Conservation (phyloP, 2,888 invertebrate genomes). For the Orchesella flavescens region DNA sequence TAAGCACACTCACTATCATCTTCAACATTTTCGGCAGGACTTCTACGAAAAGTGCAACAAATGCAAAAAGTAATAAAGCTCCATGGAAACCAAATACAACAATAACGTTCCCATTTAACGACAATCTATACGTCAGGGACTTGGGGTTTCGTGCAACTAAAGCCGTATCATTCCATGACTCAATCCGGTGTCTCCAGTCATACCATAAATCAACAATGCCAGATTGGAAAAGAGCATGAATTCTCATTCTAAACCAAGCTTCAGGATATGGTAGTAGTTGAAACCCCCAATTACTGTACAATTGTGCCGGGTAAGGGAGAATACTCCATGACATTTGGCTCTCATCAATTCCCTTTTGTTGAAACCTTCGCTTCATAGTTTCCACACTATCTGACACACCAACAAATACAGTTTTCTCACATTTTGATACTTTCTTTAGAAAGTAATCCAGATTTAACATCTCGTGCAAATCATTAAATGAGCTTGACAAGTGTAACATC, state of each 20-base stretch:
- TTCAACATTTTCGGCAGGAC: too few species aligned
- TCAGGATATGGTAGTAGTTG: background rate
- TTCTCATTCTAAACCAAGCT: background rate
- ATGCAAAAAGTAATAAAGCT: too few species aligned
- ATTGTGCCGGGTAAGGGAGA: background rate
- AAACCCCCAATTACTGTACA: background rate
- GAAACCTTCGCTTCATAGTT: too few species aligned
- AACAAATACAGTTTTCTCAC: background rate
- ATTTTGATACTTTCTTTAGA: background rate
- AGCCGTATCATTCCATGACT: slow-evolving; percentile 8
- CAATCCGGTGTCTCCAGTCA: background rate
- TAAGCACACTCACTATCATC: too few species aligned
- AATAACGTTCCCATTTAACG: too few species aligned
- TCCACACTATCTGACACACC: background rate
- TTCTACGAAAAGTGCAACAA: too few species aligned
- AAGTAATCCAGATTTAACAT: too few species aligned
- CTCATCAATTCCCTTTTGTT: background rate
- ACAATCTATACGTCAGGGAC: too few species aligned
- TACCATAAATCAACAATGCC: background rate
- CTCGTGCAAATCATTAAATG: too few species aligned
- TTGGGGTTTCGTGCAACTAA: too few species aligned
- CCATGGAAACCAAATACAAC: too few species aligned
- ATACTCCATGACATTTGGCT: background rate
- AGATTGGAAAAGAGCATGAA: background rate
- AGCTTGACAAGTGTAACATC: too few species aligned